Evolutionary conservation across 2,888 invertebrate genomes (phyloP), one percentile per base, ranked within the genome.

Genomic region (Heliconius cydno): DNA sequence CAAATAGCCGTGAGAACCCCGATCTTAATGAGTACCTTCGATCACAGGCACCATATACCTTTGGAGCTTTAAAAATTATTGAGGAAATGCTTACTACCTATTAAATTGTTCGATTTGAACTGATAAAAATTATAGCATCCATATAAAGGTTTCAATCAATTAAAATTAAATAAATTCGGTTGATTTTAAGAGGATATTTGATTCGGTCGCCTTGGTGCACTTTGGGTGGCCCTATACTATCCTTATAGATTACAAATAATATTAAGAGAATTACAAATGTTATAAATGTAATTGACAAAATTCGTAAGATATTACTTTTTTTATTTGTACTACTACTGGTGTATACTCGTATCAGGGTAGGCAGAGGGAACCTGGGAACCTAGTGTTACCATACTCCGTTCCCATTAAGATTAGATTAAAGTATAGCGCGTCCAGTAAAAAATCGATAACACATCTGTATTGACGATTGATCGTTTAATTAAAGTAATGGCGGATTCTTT

Each of bases 1-100:
- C 78, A 82, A 86, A 85, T 84, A 86, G 85, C 76, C 82, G 79
- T 76, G 83, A 78, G 83, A 83, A 75, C 67, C 70, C 71, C 68
- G 71, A 74, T 70, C 80, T 68, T 76, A 67, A 75, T 72, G 71
- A 46, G 46, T 77, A 67, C 72, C 67, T 70, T 57, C 52, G 74
- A 79, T 38, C 46, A 72, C 77, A 25, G 46, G n/a, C 34, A 28
- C 66, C 60, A 63, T 41, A 79, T 52, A 66, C 76, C 15, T 46
- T 25, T 68, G 38, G 2, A 19, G 41, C 28, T 72, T 19, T 66
- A 30, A 67, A 66, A 76, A 66, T 13, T 74, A 74, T 74, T 65
- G 38, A 74, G 63, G 74, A 60, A 74, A 74, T 74, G 63, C 41
- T 38, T 65, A 38, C 63, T 74, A 74, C 34, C 74, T 74, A 74